Evolutionary conservation across 2,797 vertebrate genomes (phyloP), one percentile per base, ranked within the genome.

Genomic region (Eulemur albifrons): DNA sequence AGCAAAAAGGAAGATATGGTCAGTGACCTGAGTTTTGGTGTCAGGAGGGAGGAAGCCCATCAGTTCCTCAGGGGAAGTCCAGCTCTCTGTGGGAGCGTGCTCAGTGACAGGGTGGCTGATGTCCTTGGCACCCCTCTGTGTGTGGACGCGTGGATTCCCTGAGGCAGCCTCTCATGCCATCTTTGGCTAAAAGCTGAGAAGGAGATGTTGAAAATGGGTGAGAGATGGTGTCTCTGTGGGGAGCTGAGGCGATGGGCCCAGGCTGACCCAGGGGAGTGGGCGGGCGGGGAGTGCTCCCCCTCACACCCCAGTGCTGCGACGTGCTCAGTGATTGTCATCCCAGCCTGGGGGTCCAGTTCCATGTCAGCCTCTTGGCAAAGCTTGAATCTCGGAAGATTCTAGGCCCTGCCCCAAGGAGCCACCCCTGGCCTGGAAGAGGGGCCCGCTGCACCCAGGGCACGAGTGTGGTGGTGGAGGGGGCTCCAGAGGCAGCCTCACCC

Each of bases 1-100:
- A 77, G 90, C 48, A 32, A 95, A 93, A 97, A 76, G 18, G 79
- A 81, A 88, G 87, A 82, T 23, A 52, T 2, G 27, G 80, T 93
- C 27, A 30, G 84, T 92, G 82, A 86, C 43, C 11, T 32, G 61
- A 54, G 9, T 13, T 54, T 35, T 40, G 50, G 35, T 61, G 75
- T 61, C 30, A 48, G 70, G 73, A 75, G 90, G 67, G 88, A 84
- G 59, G 96, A 92, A 79, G 59, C 14, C 43, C 67, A 21, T 32
- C 79, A 59, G 57, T 23, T 70, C 88, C 75, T 45, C 32, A 4
- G 73, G 40, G 84, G 67, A 82, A 84, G 80, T 72, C 92, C 73
- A 43, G 94, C 40, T 79, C 15, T 69, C 23, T 30, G 32, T 20
- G 79, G 35, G 54, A 25, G 30, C n/a, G 35, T 0, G 0, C 54